phyloP scores from a whole-genome alignment of 2,113 vertebrate species.

The Oriolus oriolus region DNA sequence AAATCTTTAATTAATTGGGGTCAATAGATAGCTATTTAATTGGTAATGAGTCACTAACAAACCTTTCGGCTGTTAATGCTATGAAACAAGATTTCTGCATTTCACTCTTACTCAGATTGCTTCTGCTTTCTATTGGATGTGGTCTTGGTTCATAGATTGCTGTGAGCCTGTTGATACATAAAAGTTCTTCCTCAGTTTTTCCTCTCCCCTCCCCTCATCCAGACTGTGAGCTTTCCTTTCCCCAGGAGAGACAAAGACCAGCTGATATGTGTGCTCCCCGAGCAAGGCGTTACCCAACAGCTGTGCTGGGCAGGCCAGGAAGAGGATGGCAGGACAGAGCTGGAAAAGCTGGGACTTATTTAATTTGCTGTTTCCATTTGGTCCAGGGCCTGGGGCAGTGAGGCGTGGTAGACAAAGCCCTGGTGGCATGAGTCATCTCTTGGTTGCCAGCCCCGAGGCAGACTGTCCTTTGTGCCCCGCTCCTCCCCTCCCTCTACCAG shows the following conservation, averaged over 20 bases:
- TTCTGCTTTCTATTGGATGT: background rate
- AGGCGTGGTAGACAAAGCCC: background rate
- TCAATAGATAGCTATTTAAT: background rate
- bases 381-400: background rate
- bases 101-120: background rate
- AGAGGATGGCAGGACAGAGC: background rate
- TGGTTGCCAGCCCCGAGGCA: background rate
- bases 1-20: background rate
- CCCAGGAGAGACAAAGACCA: background rate
- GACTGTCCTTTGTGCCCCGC: background rate
- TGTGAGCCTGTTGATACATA: background rate
- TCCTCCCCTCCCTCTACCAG: background rate
- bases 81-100: background rate
- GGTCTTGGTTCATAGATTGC: background rate
- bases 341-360: background rate
- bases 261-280: background rate
- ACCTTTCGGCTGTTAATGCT: background rate
- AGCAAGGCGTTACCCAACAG: accelerated
- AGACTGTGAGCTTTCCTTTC: background rate
- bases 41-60: background rate
- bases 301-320: background rate
- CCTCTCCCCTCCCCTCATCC: accelerated
- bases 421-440: background rate
- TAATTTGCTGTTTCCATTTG: background rate
- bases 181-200: background rate